Evolutionary conservation across 2,797 vertebrate species (phyloP).

Genomic region (Gymnodraco acuticeps): DNA sequence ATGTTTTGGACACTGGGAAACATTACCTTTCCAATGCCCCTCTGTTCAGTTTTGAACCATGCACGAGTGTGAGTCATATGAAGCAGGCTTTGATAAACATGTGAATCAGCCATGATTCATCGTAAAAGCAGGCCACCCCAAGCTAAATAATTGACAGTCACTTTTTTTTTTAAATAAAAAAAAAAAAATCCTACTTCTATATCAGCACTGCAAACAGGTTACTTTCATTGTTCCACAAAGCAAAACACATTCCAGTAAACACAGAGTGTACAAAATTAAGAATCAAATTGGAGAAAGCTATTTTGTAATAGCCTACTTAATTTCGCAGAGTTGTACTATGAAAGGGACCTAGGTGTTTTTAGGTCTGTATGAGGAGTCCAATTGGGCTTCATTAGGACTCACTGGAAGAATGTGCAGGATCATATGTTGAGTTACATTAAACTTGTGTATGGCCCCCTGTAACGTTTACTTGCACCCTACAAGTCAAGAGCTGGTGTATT

Average conservation of each 20-base stretch:
- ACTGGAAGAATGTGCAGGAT: constrained; percentile 48
- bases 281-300: background rate
- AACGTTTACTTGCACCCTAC: constrained; percentile 33
- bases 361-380: constrained; percentile 37
- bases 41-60: constrained; percentile 45
- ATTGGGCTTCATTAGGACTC: constrained; percentile 48
- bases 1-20: constrained; percentile 22
- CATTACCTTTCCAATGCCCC: constrained; percentile 32
- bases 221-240: constrained; percentile 20
- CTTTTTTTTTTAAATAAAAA: constrained; percentile 41
- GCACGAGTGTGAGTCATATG: constrained; percentile 69
- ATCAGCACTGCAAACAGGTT: constrained; percentile 51
- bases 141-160: constrained; percentile 55
- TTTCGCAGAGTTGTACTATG: constrained; percentile 19
- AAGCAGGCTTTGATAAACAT: constrained; percentile 51
- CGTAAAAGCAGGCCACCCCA: constrained; percentile 48
- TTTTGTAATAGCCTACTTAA: background rate
- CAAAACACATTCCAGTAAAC: constrained; percentile 11
- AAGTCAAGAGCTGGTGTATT: constrained; percentile 12
- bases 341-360: constrained; percentile 14
- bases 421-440: constrained; percentile 42
- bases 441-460: background rate
- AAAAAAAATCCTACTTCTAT: constrained; percentile 45
- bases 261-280: background rate
- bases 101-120: constrained; percentile 75